Conservation (phyloP, 2,888 invertebrate species). For the Trissonchulus sp. region DNA sequence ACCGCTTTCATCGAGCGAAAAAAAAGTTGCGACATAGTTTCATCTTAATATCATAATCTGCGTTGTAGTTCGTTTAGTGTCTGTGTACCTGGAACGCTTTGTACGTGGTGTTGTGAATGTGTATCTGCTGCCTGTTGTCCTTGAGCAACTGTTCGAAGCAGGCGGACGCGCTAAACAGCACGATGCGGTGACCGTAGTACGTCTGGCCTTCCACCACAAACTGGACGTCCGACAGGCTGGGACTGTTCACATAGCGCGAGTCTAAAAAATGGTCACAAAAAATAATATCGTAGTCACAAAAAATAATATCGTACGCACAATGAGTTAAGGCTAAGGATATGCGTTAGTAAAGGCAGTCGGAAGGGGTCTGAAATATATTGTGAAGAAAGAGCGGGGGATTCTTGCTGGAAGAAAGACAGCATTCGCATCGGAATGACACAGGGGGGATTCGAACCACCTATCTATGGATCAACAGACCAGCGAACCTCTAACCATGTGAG, state of each 20-base stretch:
- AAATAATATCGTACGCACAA: not conserved
- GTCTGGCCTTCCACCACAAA: conserved; percentile 82
- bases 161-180: conserved; percentile 65
- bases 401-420: no score
- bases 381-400: no score
- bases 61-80: not conserved
- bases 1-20: not conserved
- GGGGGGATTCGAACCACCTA: no score
- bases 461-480: no score
- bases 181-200: conserved; percentile 88
- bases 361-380: no score
- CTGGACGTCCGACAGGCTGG: conserved; percentile 82
- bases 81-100: conserved; percentile 75
- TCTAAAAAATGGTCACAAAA: conserved; percentile 56
- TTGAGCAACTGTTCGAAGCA: conserved; percentile 35
- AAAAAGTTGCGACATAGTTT: not conserved
- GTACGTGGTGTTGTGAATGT: conserved; percentile 84
- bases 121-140: conserved; percentile 70
- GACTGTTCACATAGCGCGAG: conserved; percentile 86
- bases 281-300: not conserved
- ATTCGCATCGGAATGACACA: no score
- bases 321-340: no score
- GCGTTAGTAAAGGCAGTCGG: no score
- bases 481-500: no score
- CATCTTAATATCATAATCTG: not conserved